phyloP scores from a whole-genome alignment of 1,140 invertebrate species.

The Matsumurasca onukii region DNA sequence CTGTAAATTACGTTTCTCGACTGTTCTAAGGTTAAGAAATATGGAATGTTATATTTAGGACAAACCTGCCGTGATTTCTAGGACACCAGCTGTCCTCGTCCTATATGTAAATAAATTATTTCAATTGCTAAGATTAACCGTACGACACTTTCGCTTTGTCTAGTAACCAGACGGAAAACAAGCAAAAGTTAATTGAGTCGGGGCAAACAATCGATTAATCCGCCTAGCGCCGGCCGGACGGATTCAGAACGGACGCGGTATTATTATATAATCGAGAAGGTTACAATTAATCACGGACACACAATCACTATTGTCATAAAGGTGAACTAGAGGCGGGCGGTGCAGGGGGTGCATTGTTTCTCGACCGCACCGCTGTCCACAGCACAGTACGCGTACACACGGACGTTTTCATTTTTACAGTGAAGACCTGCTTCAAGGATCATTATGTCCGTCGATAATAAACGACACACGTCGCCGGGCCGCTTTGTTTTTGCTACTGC shows the following conservation, averaged over 20 bases:
- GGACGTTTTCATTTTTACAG: constrained; percentile 28
- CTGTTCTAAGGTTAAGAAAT: too few species aligned
- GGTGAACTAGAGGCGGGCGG: background rate
- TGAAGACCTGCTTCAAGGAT: background rate
- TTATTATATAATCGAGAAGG: constrained; percentile 19
- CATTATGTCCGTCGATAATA: constrained; percentile 26
- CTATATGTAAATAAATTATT: too few species aligned
- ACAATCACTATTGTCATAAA: constrained; percentile 26
- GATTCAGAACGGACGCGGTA: background rate
- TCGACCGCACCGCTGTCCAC: background rate
- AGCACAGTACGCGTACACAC: background rate
- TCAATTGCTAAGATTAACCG: too few species aligned
- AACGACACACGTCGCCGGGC: background rate
- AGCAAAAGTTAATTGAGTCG: constrained; percentile 25
- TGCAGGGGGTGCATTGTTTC: background rate
- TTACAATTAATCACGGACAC: constrained; percentile 25
- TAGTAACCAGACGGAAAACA: background rate
- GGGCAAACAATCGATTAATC: constrained; percentile 1
- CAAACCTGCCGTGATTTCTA: too few species aligned
- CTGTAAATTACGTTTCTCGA: too few species aligned
- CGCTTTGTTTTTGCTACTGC: background rate
- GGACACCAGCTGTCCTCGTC: too few species aligned
- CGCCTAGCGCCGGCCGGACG: background rate
- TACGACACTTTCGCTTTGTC: background rate
- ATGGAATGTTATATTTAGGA: too few species aligned